Conservation (phyloP, 2,797 vertebrate genomes). For the Thunnus albacares region DNA sequence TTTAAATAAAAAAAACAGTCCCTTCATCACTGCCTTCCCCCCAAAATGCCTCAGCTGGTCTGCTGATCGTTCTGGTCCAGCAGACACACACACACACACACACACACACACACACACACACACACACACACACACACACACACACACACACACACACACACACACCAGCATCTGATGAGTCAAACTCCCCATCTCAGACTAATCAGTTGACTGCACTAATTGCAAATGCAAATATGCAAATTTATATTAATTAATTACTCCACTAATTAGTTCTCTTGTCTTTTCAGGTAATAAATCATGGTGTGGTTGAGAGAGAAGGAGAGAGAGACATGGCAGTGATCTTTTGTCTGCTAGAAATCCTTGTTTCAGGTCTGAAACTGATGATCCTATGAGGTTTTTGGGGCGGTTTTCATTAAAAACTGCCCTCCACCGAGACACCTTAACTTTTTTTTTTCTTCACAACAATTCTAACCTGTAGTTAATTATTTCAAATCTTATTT, state of each 20-base stretch:
- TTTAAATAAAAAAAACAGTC: constrained; percentile 28
- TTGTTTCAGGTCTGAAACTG: background rate
- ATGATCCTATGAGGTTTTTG: constrained; percentile 40
- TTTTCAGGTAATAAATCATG: constrained; percentile 99
- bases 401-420: constrained; percentile 45
- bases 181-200: constrained; percentile 99
- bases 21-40: constrained; percentile 49
- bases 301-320: constrained; percentile 92
- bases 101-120: constrained; percentile 83
- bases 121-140: constrained; percentile 51
- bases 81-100: constrained; percentile 59
- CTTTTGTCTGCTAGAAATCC: constrained; percentile 78
- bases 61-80: constrained; percentile 77
- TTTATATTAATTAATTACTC: constrained; percentile 99
- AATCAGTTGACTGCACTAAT: constrained; percentile 99
- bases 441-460: constrained; percentile 21
- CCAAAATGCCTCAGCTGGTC: constrained; percentile 83
- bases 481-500: constrained; percentile 71
- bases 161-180: constrained; percentile 98
- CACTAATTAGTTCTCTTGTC: constrained; percentile 99
- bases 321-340: constrained; percentile 86
- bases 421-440: constrained; percentile 29
- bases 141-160: constrained; percentile 71
- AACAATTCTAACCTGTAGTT: constrained; percentile 39
- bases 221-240: constrained; percentile 99